Evolutionary conservation across 2,888 invertebrate genomes (phyloP).

Genomic region (Pachydiplax longipennis): DNA sequence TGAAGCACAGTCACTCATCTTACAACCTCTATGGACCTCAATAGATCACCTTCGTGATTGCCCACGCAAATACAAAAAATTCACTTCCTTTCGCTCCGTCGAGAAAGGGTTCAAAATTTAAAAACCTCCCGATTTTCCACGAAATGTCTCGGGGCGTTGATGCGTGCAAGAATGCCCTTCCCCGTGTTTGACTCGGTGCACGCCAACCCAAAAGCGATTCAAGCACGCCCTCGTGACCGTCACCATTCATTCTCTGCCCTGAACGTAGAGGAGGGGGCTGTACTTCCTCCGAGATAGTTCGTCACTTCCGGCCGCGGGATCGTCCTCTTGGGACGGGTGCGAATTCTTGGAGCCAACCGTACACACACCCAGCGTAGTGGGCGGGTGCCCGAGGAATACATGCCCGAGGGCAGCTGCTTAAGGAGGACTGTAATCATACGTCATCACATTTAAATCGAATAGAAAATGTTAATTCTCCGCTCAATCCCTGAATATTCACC

Average conservation of each 20-base stretch:
- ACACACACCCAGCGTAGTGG: neutral
- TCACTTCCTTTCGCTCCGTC: too few relatives aligned
- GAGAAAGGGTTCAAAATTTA: too few relatives aligned
- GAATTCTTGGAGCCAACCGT: constrained; percentile 2
- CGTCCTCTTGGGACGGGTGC: constrained; percentile 11
- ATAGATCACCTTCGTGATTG: too few relatives aligned
- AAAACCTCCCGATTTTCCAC: too few relatives aligned
- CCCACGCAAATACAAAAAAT: too few relatives aligned
- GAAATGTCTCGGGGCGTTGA: too few relatives aligned
- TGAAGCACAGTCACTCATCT: too few relatives aligned
- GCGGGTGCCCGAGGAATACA: neutral
- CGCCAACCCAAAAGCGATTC: neutral
- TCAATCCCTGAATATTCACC: too few relatives aligned
- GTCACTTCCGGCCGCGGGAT: constrained; percentile 39
- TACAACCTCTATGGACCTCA: too few relatives aligned
- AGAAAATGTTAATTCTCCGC: neutral
- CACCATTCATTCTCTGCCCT: neutral
- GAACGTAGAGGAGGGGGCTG: neutral
- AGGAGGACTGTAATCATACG: neutral
- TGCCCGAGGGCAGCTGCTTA: neutral
- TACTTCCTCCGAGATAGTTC: constrained; percentile 27
- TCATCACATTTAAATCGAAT: constrained; percentile 13
- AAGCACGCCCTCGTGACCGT: neutral
- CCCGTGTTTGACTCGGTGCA: neutral
- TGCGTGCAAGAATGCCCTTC: neutral